phyloP scores from a whole-genome alignment of 2,113 vertebrate species.

The Dasyprocta punctata region DNA sequence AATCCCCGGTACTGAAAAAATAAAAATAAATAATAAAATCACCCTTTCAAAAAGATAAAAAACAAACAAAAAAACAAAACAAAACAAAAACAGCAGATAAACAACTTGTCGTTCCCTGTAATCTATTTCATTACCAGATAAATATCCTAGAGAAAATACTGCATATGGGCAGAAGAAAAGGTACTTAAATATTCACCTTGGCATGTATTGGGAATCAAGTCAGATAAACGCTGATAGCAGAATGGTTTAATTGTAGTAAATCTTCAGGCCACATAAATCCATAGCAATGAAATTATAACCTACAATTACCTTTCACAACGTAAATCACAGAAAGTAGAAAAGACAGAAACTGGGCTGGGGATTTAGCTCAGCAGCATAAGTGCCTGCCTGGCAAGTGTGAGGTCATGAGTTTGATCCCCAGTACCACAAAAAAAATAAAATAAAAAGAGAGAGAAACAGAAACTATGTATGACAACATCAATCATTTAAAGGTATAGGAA shows the following conservation, averaged over 20 bases:
- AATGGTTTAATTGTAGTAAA: background rate
- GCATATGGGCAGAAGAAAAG: background rate
- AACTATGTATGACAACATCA: background rate
- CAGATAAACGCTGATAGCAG: background rate
- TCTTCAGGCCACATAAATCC: background rate
- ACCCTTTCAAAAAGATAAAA: too few relatives aligned
- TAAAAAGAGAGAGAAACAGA: too few relatives aligned
- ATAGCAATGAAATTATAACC: background rate
- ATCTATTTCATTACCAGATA: background rate
- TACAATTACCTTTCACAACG: background rate
- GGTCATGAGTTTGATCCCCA: too few relatives aligned
- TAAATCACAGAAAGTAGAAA: background rate
- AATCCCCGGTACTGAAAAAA: too few relatives aligned
- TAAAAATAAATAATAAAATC: background rate
- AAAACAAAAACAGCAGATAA: too few relatives aligned
- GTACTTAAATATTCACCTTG: background rate
- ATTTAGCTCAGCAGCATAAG: too few relatives aligned
- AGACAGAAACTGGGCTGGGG: background rate
- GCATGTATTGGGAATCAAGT: background rate
- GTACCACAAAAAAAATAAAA: too few relatives aligned
- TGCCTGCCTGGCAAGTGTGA: too few relatives aligned
- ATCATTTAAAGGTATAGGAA: background rate
- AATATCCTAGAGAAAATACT: background rate
- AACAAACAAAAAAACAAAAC: too few relatives aligned
- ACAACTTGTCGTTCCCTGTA: background rate